These are phyloP conservation scores for Xenopus petersii DNA, from an alignment of 2,797 vertebrate species.

Conservation along the genomic window DNA sequence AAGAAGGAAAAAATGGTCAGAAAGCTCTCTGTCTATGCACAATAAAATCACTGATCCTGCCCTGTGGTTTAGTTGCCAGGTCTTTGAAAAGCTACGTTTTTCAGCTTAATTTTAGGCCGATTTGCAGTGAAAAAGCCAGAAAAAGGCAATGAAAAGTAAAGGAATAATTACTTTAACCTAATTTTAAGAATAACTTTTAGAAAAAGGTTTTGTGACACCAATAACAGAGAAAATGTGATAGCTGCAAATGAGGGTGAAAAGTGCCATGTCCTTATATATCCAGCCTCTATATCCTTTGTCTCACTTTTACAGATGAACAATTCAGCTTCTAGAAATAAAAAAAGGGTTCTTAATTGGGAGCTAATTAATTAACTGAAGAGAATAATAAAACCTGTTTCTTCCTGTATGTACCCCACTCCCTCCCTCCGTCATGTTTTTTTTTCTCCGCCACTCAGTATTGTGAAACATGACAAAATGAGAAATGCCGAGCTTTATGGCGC, in stretches of 20 bases:
- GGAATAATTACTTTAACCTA: neutral
- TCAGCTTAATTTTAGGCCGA: too few species aligned
- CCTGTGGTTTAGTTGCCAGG: too few species aligned
- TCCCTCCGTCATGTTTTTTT: neutral
- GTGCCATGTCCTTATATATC: constrained; percentile 4
- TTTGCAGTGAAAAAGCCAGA: too few species aligned
- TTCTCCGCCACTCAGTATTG: constrained; percentile 13
- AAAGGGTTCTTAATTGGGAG: constrained; percentile 22
- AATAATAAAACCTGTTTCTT: constrained; percentile 42
- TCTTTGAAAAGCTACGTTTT: too few species aligned
- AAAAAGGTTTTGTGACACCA: constrained; percentile 4
- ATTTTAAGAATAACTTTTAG: neutral
- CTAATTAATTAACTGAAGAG: constrained; percentile 44
- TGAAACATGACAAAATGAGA: constrained; percentile 40
- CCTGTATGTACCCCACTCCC: neutral
- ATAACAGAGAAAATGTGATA: neutral
- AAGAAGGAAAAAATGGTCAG: too few species aligned
- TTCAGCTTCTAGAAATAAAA: constrained; percentile 14
- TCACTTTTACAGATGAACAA: constrained; percentile 25
- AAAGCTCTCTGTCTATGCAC: too few species aligned
- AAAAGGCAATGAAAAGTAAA: too few species aligned
- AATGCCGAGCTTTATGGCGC: constrained; percentile 27
- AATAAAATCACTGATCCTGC: too few species aligned
- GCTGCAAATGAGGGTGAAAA: neutral
- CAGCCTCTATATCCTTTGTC: constrained; percentile 27